Evolutionary conservation across 2,797 vertebrate genomes (phyloP), one percentile per base, ranked within the genome.

Genomic region (Cossypha heuglini): DNA sequence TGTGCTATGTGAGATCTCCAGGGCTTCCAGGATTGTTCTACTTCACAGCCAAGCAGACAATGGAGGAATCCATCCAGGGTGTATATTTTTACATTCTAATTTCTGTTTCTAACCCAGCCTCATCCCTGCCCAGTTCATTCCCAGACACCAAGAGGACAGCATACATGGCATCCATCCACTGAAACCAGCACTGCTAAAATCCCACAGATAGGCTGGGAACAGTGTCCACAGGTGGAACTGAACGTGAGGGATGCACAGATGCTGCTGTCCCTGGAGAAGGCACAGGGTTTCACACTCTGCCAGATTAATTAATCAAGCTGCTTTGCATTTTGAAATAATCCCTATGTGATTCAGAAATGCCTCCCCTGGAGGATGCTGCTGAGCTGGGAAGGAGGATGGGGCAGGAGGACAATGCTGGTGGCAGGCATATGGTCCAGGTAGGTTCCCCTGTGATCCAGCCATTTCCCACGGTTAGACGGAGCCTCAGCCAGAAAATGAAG

Each of bases 201-300:
- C 58, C 59, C 59, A 33, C 68, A 43, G 11, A 49, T 4, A 1
- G 46, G 40, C 59, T 46, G 5, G 12, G 49, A 76, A 57, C 1
- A 0, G 1, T 6, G 31, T 55, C 45, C 24, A 13, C 8, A 9
- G 35, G 31, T 1, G 0, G 66, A 81, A 40, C 54, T 16, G 35
- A 68, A 80, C 55, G 51, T 58, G 72, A 82, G 75, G 63, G 59
- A 45, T 13, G 38, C 4, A 42, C n/a, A 16, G 62, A 35, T 9
- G 86, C 31, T 63, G 64, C 51, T 37, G 38, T 64, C 59, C 64
- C 49, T 3, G 6, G 68, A 55, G 71, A 61, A 5, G 37, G 21
- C 42, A 17, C 3, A 11, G 38, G 31, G 42, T 55, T 63, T 35
- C 82, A 75, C 37, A 57, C 37, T 31, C 29, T 26, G 3, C 42